phyloP scores from a whole-genome alignment of 2,797 vertebrate species.

The Clarias laeviceps region DNA sequence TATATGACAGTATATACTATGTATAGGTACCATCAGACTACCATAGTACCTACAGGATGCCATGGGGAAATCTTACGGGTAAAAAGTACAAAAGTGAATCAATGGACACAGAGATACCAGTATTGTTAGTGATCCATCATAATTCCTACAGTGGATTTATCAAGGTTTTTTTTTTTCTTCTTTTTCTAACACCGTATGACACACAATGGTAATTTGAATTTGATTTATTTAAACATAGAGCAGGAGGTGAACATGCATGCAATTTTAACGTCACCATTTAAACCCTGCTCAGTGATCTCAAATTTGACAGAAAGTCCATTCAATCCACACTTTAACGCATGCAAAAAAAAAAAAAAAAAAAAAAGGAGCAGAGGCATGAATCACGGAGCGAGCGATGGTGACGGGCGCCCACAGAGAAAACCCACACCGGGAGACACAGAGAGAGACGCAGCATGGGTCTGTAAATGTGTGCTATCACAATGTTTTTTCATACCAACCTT shows the following conservation, averaged over 20 bases:
- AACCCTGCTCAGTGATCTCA: conserved; percentile 5
- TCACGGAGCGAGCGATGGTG: neutral
- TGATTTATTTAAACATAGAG: neutral
- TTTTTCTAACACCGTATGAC: neutral
- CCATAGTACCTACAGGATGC: no score
- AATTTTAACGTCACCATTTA: neutral
- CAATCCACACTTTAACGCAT: conserved; percentile 8
- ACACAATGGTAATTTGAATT: neutral
- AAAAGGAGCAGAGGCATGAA: neutral
- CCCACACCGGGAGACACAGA: conserved; percentile 21
- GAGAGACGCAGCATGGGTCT: conserved; percentile 19
- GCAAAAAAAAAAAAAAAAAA: neutral
- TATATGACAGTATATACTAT: no score
- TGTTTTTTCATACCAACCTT: conserved; percentile 26
- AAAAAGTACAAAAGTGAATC: neutral
- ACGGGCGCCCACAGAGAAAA: conserved; percentile 23
- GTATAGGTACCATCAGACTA: no score
- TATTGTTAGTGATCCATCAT: neutral
- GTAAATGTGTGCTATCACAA: neutral
- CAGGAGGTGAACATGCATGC: neutral
- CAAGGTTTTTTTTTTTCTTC: neutral
- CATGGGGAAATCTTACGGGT: no score
- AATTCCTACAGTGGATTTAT: neutral
- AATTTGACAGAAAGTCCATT: neutral
- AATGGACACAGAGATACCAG: neutral